Evolutionary conservation across 2,113 vertebrate genomes (phyloP).

Genomic region (Athene cunicularia): DNA sequence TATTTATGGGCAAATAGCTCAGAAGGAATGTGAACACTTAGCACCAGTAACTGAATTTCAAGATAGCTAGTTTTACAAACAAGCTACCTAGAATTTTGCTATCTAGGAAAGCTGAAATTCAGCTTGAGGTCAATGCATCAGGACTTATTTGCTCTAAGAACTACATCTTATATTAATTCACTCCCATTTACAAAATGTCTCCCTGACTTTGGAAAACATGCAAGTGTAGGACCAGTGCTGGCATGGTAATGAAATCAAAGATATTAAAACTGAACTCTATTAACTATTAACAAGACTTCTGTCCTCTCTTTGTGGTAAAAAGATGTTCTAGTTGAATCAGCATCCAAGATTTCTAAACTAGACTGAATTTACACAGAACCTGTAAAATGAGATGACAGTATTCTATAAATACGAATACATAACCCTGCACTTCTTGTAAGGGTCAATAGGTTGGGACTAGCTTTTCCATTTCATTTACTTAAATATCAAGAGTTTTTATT

Average conservation of each 20-base stretch:
- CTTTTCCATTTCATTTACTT: background rate
- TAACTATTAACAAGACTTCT: background rate
- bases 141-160: slow-evolving; percentile 2
- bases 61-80: background rate
- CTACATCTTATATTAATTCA: background rate
- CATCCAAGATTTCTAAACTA: background rate
- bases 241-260: background rate
- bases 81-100: slow-evolving; percentile 3
- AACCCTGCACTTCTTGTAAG: background rate
- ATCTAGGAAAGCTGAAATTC: slow-evolving; percentile 25
- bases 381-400: background rate
- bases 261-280: background rate
- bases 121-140: background rate
- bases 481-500: background rate
- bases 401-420: background rate
- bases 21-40: slow-evolving; percentile 20
- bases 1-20: background rate
- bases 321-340: background rate
- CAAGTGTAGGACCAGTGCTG: background rate
- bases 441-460: background rate
- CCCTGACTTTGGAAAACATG: background rate
- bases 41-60: background rate
- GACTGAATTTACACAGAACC: background rate
- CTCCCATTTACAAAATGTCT: background rate
- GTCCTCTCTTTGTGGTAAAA: background rate